Percentiles rank a stretch among this genome's conserved stretches.
Conservation (phyloP, 1,140 invertebrate species). For the Paralvinella palmiformis region DNA sequence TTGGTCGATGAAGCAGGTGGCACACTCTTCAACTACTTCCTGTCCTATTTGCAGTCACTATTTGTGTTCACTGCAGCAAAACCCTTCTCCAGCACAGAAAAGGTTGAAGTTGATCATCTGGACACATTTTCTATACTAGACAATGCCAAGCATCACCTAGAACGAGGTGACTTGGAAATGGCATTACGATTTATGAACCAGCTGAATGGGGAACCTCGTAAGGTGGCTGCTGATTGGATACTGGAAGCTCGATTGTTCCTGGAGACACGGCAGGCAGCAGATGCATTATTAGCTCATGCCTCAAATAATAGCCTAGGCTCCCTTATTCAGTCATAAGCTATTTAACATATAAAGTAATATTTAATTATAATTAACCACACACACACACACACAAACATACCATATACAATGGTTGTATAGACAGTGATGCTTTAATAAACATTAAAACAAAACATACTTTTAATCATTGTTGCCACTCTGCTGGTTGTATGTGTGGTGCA, state of each 20-base stretch:
- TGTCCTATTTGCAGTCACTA: slow-evolving; percentile 77
- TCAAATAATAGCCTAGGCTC: slow-evolving; percentile 43
- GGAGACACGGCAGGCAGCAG: slow-evolving; percentile 84
- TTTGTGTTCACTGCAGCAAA: slow-evolving; percentile 51
- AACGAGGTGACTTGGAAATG: slow-evolving; percentile 74
- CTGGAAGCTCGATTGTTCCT: slow-evolving; percentile 73
- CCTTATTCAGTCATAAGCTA: too few relatives aligned
- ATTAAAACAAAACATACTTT: too few relatives aligned
- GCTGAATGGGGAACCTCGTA: slow-evolving; percentile 72
- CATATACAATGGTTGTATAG: too few relatives aligned
- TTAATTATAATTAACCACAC: too few relatives aligned
- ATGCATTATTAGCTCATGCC: slow-evolving; percentile 59
- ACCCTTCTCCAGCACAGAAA: slow-evolving; percentile 45
- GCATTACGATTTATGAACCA: slow-evolving; percentile 86
- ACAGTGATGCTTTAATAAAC: too few relatives aligned
- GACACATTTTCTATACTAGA: slow-evolving; percentile 83
- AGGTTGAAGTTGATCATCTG: slow-evolving; percentile 55
- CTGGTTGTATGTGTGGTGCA: too few relatives aligned
- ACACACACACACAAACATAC: too few relatives aligned
- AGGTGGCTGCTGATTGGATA: slow-evolving; percentile 80
- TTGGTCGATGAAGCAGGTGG: slow-evolving; percentile 73
- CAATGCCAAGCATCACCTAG: slow-evolving; percentile 72
- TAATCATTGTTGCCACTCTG: too few relatives aligned
- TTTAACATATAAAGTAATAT: too few relatives aligned
- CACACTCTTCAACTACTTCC: slow-evolving; percentile 71